Percentiles rank a stretch among this genome's conserved stretches.
These are phyloP conservation scores for Ganaspis sp. DNA, from an alignment of 1,140 invertebrate genomes.

Conservation along the genomic window DNA sequence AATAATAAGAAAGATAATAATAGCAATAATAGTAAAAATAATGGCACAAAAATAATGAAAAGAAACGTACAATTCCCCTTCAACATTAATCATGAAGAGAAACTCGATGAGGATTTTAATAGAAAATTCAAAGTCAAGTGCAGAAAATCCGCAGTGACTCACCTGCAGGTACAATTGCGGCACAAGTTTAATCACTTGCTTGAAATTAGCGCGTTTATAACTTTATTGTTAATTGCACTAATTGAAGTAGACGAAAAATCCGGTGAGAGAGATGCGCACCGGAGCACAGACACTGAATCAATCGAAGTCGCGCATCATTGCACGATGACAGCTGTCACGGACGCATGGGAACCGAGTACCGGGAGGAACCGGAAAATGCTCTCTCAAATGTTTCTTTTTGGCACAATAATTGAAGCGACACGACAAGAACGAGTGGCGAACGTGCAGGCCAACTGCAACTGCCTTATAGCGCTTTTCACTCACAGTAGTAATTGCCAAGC, in stretches of 20 bases:
- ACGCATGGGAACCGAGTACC: constrained; percentile 5
- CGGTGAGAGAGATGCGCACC: constrained; percentile 10
- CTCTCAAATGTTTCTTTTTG: background rate
- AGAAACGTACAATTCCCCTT: no score
- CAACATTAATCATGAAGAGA: background rate
- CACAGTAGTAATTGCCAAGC: constrained; percentile 5
- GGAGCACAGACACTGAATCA: constrained; percentile 23
- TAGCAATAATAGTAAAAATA: no score
- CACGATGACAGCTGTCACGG: constrained; percentile 20
- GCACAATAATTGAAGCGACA: background rate
- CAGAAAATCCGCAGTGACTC: background rate
- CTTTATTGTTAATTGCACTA: background rate
- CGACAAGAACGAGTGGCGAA: background rate
- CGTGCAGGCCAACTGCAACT: constrained; percentile 3
- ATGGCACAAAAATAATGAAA: no score
- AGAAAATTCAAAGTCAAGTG: constrained; percentile 7
- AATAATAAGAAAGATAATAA: no score
- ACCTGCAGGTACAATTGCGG: background rate
- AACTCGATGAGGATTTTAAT: background rate
- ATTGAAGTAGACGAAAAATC: background rate
- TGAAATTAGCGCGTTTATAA: background rate
- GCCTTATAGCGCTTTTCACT: background rate
- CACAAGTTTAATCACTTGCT: constrained; percentile 1
- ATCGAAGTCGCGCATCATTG: constrained; percentile 9
- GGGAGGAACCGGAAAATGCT: background rate